These are phyloP conservation scores for Apomyelois bistriatella DNA, from an alignment of 2,888 invertebrate genomes.

Conservation along the genomic window DNA sequence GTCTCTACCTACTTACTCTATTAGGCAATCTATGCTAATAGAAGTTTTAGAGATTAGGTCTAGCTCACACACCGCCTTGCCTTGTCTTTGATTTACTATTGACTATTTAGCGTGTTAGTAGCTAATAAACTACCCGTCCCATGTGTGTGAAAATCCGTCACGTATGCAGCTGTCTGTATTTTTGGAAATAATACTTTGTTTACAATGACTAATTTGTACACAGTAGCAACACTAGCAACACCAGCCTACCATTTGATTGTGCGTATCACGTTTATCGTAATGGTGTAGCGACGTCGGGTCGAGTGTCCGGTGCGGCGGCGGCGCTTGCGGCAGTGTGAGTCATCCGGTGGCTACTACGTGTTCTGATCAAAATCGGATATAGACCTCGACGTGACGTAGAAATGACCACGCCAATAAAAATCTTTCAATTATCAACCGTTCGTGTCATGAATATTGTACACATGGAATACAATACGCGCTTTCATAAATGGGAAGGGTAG, in stretches of 20 bases:
- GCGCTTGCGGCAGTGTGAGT: constrained; percentile 37
- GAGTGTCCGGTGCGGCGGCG: constrained; percentile 36
- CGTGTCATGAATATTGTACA: background rate
- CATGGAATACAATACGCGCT: background rate
- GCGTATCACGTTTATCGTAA: constrained; percentile 34
- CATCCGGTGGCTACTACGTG: constrained; percentile 46
- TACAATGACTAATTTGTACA: no score
- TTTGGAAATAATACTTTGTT: no score
- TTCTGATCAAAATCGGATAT: constrained; percentile 40
- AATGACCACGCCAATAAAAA: constrained; percentile 6
- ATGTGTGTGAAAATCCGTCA: no score
- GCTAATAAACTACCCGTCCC: background rate
- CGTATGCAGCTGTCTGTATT: no score
- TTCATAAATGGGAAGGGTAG: background rate
- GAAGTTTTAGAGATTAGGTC: no score
- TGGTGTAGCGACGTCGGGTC: constrained; percentile 34
- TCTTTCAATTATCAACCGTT: background rate
- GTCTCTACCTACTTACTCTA: background rate
- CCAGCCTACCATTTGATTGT: background rate
- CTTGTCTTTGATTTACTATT: background rate
- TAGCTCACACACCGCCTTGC: background rate
- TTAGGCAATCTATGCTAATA: background rate
- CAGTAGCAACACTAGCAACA: background rate
- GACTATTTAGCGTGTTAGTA: background rate
- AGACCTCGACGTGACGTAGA: constrained; percentile 35